Conservation (phyloP, 2,113 vertebrate species). For the Zootoca vivipara region DNA sequence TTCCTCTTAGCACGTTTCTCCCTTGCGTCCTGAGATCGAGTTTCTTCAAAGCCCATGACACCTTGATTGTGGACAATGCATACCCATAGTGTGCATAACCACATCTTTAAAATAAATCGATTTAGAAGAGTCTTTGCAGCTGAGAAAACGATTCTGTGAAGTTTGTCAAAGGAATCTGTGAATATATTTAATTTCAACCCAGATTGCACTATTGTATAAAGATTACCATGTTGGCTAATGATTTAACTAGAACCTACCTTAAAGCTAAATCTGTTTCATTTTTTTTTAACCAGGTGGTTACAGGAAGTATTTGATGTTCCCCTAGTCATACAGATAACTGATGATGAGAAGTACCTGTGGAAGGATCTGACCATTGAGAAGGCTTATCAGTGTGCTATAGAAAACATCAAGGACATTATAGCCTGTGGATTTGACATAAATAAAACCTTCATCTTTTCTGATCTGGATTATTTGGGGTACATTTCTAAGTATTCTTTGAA, state of each 20-base stretch:
- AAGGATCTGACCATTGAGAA: conserved; percentile 92
- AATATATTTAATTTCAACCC: background rate
- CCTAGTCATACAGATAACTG: conserved; percentile 93
- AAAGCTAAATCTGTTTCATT: conserved; percentile 24
- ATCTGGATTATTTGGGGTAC: conserved; percentile 97
- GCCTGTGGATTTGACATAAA: conserved; percentile 95
- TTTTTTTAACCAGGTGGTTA: conserved; percentile 84
- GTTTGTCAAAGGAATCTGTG: background rate
- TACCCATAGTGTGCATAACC: too few relatives aligned
- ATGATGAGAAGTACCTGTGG: conserved; percentile 98
- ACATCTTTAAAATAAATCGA: background rate
- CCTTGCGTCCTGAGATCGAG: too few relatives aligned
- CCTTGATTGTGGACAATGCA: too few relatives aligned
- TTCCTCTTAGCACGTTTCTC: too few relatives aligned
- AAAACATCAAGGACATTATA: conserved; percentile 96
- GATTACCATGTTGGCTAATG: background rate
- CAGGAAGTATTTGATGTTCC: conserved; percentile 95
- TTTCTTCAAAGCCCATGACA: too few relatives aligned
- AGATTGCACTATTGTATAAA: background rate
- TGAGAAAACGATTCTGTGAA: background rate
- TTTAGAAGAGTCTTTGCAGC: background rate
- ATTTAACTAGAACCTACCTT: background rate
- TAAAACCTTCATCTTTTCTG: conserved; percentile 98
- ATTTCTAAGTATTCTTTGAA: conserved; percentile 17
- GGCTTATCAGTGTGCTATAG: conserved; percentile 84